A percentile compares a stretch with the other conserved stretches of the same genome.
phyloP scores from a whole-genome alignment of 2,888 invertebrate genomes.

The Heliconius hortense region DNA sequence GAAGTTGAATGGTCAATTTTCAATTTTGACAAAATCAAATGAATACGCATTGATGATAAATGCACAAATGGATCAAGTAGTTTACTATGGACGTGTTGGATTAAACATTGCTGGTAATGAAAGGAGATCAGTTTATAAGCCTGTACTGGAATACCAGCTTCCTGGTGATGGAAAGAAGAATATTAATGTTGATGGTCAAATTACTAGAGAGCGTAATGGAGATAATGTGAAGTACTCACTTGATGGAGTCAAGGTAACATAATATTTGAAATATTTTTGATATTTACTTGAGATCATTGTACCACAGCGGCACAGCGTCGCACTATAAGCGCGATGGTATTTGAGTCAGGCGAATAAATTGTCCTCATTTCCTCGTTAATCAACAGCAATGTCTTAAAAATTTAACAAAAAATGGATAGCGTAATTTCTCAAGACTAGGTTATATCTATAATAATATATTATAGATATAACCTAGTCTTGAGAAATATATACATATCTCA shows the following conservation, averaged over 20 bases:
- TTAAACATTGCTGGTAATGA: slow-evolving; percentile 82
- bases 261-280: background rate
- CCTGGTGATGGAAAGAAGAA: slow-evolving; percentile 78
- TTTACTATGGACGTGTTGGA: slow-evolving; percentile 85
- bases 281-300: background rate
- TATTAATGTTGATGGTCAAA: slow-evolving; percentile 80
- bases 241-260: slow-evolving; percentile 76
- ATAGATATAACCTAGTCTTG: too few relatives aligned
- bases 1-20: slow-evolving; percentile 80
- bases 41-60: slow-evolving; percentile 84
- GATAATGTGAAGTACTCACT: slow-evolving; percentile 77
- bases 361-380: too few relatives aligned
- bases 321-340: too few relatives aligned
- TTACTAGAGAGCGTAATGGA: slow-evolving; percentile 60
- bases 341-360: too few relatives aligned
- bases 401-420: too few relatives aligned
- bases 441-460: background rate
- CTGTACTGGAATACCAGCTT: slow-evolving; percentile 85
- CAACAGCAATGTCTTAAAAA: too few relatives aligned
- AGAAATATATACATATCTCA: background rate
- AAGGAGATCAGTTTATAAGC: slow-evolving; percentile 82
- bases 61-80: slow-evolving; percentile 79
- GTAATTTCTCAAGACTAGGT: too few relatives aligned
- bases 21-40: slow-evolving; percentile 78
- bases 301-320: too few relatives aligned